Percentiles rank a stretch among this genome's conserved stretches.
These are phyloP conservation scores for Menura novaehollandiae DNA, from an alignment of 2,113 vertebrate genomes.

Conservation along the genomic window DNA sequence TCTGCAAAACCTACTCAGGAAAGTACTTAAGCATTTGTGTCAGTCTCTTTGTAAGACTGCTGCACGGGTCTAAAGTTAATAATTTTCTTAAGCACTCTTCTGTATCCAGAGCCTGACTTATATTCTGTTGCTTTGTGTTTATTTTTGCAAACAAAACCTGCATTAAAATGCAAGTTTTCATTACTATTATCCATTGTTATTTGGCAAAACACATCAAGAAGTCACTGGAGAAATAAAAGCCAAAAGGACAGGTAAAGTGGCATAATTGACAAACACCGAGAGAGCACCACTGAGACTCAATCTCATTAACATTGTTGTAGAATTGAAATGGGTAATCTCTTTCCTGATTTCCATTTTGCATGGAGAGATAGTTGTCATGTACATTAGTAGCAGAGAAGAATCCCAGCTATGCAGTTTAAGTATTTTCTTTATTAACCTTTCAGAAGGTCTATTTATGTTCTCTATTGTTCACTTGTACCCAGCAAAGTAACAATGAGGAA, in stretches of 20 bases:
- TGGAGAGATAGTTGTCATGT: background rate
- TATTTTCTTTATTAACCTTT: conserved; percentile 25
- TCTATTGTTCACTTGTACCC: background rate
- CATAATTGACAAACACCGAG: background rate
- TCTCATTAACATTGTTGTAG: background rate
- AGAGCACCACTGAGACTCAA: background rate
- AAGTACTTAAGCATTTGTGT: background rate
- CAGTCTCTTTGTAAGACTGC: background rate
- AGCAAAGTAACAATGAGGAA: background rate
- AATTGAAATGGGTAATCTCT: background rate
- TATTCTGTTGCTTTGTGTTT: background rate
- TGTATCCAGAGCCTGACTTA: background rate
- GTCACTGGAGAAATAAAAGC: conserved; percentile 25
- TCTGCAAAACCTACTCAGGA: background rate
- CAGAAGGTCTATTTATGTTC: background rate
- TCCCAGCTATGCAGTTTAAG: background rate
- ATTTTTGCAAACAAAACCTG: background rate
- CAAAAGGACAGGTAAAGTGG: conserved; percentile 37
- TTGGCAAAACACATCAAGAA: background rate
- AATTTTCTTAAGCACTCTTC: background rate
- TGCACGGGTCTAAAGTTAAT: background rate
- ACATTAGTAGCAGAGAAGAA: background rate
- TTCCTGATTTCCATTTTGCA: background rate
- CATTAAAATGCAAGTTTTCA: background rate
- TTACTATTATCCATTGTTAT: background rate